These are phyloP conservation scores for Heliconius congener DNA, from an alignment of 1,140 invertebrate species.

Conservation along the genomic window DNA sequence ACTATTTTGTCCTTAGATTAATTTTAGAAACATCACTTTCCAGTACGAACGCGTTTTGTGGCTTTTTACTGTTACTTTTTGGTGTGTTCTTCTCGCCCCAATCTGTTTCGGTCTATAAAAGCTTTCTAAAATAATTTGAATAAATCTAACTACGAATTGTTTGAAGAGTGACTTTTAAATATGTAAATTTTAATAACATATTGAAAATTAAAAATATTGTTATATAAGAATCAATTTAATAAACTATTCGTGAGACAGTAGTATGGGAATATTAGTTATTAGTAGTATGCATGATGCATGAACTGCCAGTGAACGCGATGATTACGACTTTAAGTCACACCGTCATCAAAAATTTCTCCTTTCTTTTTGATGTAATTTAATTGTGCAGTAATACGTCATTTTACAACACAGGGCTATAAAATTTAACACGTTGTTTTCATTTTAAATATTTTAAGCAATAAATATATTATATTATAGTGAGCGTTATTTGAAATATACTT, in stretches of 20 bases:
- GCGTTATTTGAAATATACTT: no score
- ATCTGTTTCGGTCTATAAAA: constrained; percentile 45
- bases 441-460: not conserved
- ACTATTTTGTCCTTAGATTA: constrained; percentile 5
- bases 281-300: constrained; percentile 10
- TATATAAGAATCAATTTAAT: not conserved
- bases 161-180: not conserved
- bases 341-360: constrained; percentile 24
- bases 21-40: constrained; percentile 1
- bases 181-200: not conserved
- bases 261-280: constrained; percentile 6
- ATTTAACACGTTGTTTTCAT: not conserved
- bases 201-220: not conserved
- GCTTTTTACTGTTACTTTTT: constrained; percentile 34
- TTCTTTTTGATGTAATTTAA: constrained; percentile 22
- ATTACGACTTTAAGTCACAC: constrained; percentile 13
- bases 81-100: constrained; percentile 47
- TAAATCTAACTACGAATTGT: not conserved
- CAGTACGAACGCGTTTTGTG: not conserved
- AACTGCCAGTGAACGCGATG: constrained; percentile 5
- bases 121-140: constrained; percentile 32
- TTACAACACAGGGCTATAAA: not conserved
- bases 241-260: constrained; percentile 4
- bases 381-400: constrained; percentile 5
- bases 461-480: not conserved